Evolutionary conservation across 2,797 vertebrate genomes (phyloP), one percentile per base, ranked within the genome.

Genomic region (Pelochelys cantorii): DNA sequence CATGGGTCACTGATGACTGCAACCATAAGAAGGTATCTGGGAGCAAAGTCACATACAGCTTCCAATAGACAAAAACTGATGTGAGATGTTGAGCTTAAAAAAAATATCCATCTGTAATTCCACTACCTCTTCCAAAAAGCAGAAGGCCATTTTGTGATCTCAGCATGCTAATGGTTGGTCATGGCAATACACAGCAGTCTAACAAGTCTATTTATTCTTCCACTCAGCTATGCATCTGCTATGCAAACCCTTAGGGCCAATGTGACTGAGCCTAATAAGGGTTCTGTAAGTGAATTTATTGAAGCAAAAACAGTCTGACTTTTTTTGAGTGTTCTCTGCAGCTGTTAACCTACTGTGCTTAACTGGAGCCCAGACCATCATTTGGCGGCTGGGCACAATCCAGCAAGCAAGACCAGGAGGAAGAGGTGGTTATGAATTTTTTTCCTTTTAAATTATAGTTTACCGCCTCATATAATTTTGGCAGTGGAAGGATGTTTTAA

Each of bases 281-380:
- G 37, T 74, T 74, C 37, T 22, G 34, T 31, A 34, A 37, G 20
- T 74, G 68, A 34, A 42, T 74, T 74, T 23, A 87, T 4, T 56
- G 55, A 23, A 34, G 56, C 18, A 92, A 22, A 57, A 62, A 18
- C 7, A 0, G 0, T 13, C 8, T 65, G 31, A 54, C 23, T 65
- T 57, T 80, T 31, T 80, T 31, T 0, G 0, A 82, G 42, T 37
- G 20, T 15, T 54, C 18, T 48, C 52, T 86, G 71, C 57, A 90
- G 31, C 17, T 75, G 62, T 81, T 42, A 77, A 23, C 15, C 11
- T 82, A 55, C 55, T 57, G 53, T 29, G 55, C 55, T 79, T 80
- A 83, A 60, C 11, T 79, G 37, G 78, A 25, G 79, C 62, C 54
- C 25, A 90, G 81, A 77, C 27, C 57, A 62, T 18, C 86, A 52